phyloP scores from a whole-genome alignment of 1,140 invertebrate genomes.

The Sitophilus oryzae region DNA sequence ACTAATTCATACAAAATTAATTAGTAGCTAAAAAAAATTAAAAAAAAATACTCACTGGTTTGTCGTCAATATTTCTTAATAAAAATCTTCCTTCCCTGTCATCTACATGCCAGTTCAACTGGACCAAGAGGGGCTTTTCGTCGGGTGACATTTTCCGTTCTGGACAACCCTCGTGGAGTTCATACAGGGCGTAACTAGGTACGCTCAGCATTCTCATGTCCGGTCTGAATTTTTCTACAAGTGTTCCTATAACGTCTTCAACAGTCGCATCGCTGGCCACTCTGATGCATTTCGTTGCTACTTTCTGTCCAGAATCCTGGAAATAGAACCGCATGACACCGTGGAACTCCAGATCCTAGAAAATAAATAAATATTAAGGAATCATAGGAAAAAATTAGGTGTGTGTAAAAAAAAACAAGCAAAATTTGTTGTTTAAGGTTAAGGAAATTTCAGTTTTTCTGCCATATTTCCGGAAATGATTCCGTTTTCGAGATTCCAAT shows the following conservation, averaged over 20 bases:
- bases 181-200: conserved; percentile 93
- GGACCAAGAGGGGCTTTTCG: conserved; percentile 94
- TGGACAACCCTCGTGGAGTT: conserved; percentile 94
- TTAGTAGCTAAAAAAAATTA: too few species aligned
- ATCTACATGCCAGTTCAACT: conserved; percentile 98
- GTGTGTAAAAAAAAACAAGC: background rate
- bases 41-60: conserved; percentile 51
- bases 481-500: background rate
- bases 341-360: conserved; percentile 94
- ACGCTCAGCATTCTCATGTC: conserved; percentile 98
- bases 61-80: conserved; percentile 80
- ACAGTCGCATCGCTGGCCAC: conserved; percentile 94
- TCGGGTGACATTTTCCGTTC: conserved; percentile 83
- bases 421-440: too few species aligned
- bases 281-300: conserved; percentile 98
- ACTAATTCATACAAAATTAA: too few species aligned
- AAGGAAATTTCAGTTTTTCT: too few species aligned
- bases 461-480: conserved; percentile 1
- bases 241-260: conserved; percentile 86
- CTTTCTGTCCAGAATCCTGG: conserved; percentile 94
- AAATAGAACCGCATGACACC: conserved; percentile 99
- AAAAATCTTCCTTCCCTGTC: conserved; percentile 96
- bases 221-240: conserved; percentile 98
- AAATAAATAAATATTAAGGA: conserved; percentile 36
- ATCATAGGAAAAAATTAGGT: background rate